Conservation (phyloP, 1,140 invertebrate species). For the Drosophila sp. region DNA sequence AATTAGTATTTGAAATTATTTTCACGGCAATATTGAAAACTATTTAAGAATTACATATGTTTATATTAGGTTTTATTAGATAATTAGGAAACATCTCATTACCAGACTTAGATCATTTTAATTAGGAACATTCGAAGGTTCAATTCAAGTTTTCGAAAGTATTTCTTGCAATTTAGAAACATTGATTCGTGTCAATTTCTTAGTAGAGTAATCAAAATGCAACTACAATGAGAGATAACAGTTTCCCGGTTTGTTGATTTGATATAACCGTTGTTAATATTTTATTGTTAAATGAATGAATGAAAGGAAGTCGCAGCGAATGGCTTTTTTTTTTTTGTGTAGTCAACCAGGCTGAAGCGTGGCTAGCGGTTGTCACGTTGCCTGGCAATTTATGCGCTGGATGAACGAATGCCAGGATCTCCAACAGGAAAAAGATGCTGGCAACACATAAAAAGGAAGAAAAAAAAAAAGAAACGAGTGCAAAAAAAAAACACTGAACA, state of each 20-base stretch:
- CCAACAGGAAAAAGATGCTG: constrained; percentile 45
- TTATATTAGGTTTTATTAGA: no score
- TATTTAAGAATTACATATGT: no score
- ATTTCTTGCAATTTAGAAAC: no score
- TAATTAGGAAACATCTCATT: no score
- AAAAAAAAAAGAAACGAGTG: constrained; percentile 23
- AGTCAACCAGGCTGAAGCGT: constrained; percentile 63
- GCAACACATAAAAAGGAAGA: constrained; percentile 27
- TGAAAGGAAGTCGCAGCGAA: constrained; percentile 70
- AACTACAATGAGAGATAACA: constrained; percentile 20
- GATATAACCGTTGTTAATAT: constrained; percentile 71
- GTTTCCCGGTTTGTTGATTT: constrained; percentile 49
- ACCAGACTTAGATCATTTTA: no score
- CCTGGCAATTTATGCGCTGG: constrained; percentile 70
- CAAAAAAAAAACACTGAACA: constrained; percentile 7
- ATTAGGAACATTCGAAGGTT: no score
- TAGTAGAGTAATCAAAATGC: constrained; percentile 31
- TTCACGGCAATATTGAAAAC: no score
- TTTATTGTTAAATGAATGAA: constrained; percentile 72
- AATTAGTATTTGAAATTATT: no score
- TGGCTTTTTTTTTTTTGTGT: constrained; percentile 44
- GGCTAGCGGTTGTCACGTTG: constrained; percentile 79
- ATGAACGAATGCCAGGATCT: constrained; percentile 48
- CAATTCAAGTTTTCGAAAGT: no score
- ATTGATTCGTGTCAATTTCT: not conserved